A percentile compares a stretch with the other conserved stretches of the same genome.
phyloP scores from a whole-genome alignment of 2,888 invertebrate genomes.

The Mactromeris polynyma region DNA sequence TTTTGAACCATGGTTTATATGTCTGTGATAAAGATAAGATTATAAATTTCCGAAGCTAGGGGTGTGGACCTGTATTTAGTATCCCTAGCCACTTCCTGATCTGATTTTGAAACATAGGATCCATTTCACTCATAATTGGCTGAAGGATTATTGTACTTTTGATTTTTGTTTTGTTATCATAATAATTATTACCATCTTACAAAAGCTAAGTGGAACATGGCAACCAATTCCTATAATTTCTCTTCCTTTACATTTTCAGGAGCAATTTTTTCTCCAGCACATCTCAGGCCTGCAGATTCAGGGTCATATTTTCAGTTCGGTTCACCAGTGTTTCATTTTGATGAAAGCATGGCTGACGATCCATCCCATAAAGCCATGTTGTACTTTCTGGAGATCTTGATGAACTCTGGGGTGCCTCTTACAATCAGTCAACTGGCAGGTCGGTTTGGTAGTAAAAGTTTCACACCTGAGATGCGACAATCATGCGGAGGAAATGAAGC shows the following conservation, averaged over 20 bases:
- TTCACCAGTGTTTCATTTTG: conserved; percentile 41
- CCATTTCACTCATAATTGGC: too few relatives aligned
- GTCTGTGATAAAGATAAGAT: too few relatives aligned
- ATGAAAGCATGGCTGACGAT: conserved; percentile 86
- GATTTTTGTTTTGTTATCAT: too few relatives aligned
- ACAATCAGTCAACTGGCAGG: conserved; percentile 99
- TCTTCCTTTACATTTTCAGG: conserved; percentile 41
- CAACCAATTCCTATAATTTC: too few relatives aligned
- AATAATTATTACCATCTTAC: too few relatives aligned
- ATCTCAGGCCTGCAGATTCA: conserved; percentile 55
- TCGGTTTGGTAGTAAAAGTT: conserved; percentile 99
- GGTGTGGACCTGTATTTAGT: too few relatives aligned
- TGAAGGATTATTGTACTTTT: too few relatives aligned
- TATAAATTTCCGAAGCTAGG: too few relatives aligned
- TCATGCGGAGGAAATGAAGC: conserved; percentile 94
- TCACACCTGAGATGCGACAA: conserved; percentile 97
- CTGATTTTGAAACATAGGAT: too few relatives aligned
- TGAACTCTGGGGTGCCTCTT: conserved; percentile 97
- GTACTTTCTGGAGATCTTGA: conserved; percentile 98
- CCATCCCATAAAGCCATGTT: conserved; percentile 90
- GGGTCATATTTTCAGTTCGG: conserved; percentile 49
- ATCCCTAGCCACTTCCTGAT: too few relatives aligned
- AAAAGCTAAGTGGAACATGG: too few relatives aligned
- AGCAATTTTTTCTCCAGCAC: conserved; percentile 29
- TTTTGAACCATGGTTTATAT: too few relatives aligned